Conservation (phyloP, 1,140 invertebrate species). For the Atta colombica region DNA sequence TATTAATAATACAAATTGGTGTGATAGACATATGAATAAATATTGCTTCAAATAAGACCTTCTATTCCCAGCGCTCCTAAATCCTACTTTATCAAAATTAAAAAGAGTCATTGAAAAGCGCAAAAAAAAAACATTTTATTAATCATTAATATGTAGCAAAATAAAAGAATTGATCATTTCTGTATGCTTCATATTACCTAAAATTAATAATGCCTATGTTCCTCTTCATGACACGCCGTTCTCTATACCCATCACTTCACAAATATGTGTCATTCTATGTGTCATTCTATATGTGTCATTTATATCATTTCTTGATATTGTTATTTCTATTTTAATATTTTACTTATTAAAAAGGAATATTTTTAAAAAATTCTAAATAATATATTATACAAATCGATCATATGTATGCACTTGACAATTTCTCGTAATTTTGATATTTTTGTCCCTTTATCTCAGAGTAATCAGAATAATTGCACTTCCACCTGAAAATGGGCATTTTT, state of each 20-base stretch:
- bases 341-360: background rate
- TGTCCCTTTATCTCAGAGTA: slow-evolving; percentile 65
- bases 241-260: slow-evolving; percentile 76
- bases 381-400: background rate
- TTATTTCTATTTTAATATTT: background rate
- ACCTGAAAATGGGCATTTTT: slow-evolving; percentile 75
- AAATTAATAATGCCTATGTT: slow-evolving; percentile 49
- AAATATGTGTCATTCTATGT: slow-evolving; percentile 37
- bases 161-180: slow-evolving; percentile 75
- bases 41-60: slow-evolving; percentile 82
- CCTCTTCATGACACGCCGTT: slow-evolving; percentile 78
- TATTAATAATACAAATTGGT: slow-evolving; percentile 83
- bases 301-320: slow-evolving; percentile 25
- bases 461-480: slow-evolving; percentile 67
- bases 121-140: slow-evolving; percentile 12
- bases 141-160: slow-evolving; percentile 63
- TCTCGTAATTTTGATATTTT: slow-evolving; percentile 64
- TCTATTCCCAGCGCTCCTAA: slow-evolving; percentile 76
- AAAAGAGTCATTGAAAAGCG: slow-evolving; percentile 21
- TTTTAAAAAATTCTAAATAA: background rate
- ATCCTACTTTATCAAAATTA: slow-evolving; percentile 75
- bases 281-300: background rate
- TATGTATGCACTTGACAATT: background rate
- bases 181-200: slow-evolving; percentile 58
- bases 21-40: slow-evolving; percentile 74